phyloP scores from a whole-genome alignment of 2,888 invertebrate species.

The Volucella inflata region DNA sequence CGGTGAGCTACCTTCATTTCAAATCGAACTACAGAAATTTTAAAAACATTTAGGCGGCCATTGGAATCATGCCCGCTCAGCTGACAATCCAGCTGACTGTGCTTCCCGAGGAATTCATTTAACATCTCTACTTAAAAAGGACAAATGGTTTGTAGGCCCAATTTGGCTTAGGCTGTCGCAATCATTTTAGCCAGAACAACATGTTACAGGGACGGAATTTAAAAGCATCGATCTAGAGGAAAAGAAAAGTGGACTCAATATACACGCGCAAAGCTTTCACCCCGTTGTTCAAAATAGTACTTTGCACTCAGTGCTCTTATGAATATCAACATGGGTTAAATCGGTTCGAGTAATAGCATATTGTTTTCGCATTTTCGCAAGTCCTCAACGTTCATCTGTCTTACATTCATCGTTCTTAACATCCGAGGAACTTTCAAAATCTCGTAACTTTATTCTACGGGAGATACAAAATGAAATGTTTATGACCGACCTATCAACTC shows the following conservation, averaged over 20 bases:
- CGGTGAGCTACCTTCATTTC: slow-evolving; percentile 21
- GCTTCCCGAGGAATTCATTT: slow-evolving; percentile 5
- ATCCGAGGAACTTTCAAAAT: not conserved
- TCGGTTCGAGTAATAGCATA: slow-evolving; percentile 12
- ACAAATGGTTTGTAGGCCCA: slow-evolving; percentile 9
- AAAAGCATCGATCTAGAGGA: not conserved
- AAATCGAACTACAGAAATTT: slow-evolving; percentile 17
- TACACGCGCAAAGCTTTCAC: not conserved
- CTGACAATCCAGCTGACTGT: slow-evolving; percentile 23
- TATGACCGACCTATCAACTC: not conserved
- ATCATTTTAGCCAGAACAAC: not conserved
- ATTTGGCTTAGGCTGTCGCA: not conserved
- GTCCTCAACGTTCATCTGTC: not conserved
- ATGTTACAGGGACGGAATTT: not conserved
- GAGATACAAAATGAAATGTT: not conserved
- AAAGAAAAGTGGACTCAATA: slow-evolving; percentile 30
- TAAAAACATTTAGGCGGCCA: not conserved
- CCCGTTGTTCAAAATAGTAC: not conserved
- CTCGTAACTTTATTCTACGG: not conserved
- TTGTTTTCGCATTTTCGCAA: slow-evolving; percentile 4
- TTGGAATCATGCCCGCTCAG: slow-evolving; percentile 13
- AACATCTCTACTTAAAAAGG: not conserved
- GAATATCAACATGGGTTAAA: slow-evolving; percentile 3
- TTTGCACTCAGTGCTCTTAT: not conserved
- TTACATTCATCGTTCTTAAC: slow-evolving; percentile 1